Conservation (phyloP, 2,113 vertebrate species). For the Tor tambroides region DNA sequence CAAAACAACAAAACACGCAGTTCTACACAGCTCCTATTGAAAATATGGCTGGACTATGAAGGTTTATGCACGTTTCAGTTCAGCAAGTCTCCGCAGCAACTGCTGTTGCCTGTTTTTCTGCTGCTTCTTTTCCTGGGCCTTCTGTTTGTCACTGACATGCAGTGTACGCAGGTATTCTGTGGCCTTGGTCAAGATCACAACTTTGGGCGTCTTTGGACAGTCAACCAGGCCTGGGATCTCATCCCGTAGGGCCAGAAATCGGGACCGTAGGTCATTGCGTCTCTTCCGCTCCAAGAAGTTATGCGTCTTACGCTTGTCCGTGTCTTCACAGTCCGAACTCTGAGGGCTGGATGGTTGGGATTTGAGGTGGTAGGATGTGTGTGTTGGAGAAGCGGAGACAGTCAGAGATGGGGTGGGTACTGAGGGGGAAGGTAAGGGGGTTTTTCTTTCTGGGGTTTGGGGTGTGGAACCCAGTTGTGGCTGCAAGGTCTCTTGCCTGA, state of each 20-base stretch:
- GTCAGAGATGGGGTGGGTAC: not conserved
- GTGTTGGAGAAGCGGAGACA: constrained; percentile 7
- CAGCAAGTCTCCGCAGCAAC: constrained; percentile 85
- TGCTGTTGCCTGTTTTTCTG: constrained; percentile 83
- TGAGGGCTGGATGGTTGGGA: constrained; percentile 74
- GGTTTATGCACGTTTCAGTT: constrained; percentile 84
- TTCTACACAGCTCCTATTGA: constrained; percentile 22
- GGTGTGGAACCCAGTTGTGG: constrained; percentile 61
- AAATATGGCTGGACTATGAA: not conserved
- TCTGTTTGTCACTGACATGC: constrained; percentile 80
- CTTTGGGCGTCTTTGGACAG: constrained; percentile 93
- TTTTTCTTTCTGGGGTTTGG: constrained; percentile 64
- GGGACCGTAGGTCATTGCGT: constrained; percentile 90
- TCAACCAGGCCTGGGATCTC: constrained; percentile 88
- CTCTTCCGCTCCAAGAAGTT: constrained; percentile 94
- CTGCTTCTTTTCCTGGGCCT: constrained; percentile 86
- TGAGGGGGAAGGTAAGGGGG: constrained; percentile 63
- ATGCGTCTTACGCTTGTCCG: constrained; percentile 93
- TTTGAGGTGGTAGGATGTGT: constrained; percentile 39
- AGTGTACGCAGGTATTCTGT: constrained; percentile 89
- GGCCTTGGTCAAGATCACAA: constrained; percentile 92
- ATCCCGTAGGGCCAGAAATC: constrained; percentile 90
- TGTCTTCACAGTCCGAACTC: constrained; percentile 90
- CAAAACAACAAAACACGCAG: not conserved
- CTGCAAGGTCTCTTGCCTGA: constrained; percentile 67